Percentiles rank a stretch among this genome's conserved stretches.
Conservation (phyloP, 2,797 vertebrate species). For the Chromobotia macracanthus region DNA sequence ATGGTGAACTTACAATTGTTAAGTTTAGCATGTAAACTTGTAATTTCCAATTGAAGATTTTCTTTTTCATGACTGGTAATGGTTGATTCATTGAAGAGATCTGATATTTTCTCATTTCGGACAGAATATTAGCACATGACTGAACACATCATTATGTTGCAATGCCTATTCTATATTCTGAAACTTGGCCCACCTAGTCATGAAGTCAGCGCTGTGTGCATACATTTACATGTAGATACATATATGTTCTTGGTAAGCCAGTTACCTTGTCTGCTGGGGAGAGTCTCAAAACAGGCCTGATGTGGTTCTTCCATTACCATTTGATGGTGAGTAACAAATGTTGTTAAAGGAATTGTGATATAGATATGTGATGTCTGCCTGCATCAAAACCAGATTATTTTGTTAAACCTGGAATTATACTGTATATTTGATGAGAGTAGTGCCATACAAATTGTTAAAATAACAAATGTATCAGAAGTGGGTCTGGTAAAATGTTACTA, state of each 20-base stretch:
- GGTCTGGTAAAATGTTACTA: not conserved
- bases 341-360: not conserved
- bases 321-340: constrained; percentile 9
- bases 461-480: too few species aligned
- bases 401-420: not conserved
- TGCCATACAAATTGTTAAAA: not conserved
- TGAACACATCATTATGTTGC: not conserved
- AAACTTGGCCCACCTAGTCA: constrained; percentile 5
- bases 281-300: not conserved
- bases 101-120: too few species aligned
- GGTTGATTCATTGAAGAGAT: too few species aligned
- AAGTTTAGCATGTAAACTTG: not conserved
- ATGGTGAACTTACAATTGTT: not conserved
- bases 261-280: not conserved
- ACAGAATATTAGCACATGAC: too few species aligned
- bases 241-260: not conserved
- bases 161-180: not conserved
- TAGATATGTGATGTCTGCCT: not conserved
- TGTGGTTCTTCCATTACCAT: not conserved
- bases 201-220: not conserved
- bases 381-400: not conserved
- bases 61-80: not conserved
- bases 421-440: not conserved
- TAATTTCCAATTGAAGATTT: not conserved
- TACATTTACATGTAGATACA: not conserved